Evolutionary conservation across 2,113 vertebrate genomes (phyloP).

Genomic region (Asarcornis scutulata): DNA sequence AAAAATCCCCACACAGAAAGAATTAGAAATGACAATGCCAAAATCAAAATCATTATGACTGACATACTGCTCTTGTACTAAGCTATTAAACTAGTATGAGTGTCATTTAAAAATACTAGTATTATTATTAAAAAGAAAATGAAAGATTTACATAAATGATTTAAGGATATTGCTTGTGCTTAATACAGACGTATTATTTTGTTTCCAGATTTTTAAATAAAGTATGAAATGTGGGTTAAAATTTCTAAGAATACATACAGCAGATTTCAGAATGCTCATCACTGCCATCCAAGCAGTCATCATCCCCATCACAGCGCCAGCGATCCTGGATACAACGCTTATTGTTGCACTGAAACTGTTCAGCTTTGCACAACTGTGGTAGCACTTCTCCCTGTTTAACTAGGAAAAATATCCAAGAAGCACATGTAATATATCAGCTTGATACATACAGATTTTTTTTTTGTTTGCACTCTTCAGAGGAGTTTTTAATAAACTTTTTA

Average conservation of each 20-base stretch:
- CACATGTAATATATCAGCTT: neutral
- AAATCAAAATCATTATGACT: neutral
- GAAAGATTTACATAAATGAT: neutral
- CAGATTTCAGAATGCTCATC: slow-evolving; percentile 89
- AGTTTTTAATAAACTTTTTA: neutral
- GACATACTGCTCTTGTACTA: neutral
- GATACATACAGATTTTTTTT: neutral
- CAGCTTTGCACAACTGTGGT: slow-evolving; percentile 82
- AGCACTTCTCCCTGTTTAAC: slow-evolving; percentile 77
- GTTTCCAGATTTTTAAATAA: rapidly evolving
- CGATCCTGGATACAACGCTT: slow-evolving; percentile 87
- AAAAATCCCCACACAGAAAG: neutral
- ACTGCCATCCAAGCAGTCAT: slow-evolving; percentile 94
- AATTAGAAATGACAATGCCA: neutral
- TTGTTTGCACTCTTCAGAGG: neutral
- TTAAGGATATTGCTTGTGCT: neutral
- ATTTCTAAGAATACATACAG: slow-evolving; percentile 77
- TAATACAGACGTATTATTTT: neutral
- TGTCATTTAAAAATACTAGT: neutral
- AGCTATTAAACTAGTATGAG: rapidly evolving
- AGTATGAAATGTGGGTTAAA: rapidly evolving
- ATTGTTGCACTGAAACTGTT: slow-evolving; percentile 93
- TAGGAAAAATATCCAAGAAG: slow-evolving; percentile 27
- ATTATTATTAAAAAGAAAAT: rapidly evolving
- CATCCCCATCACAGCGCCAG: slow-evolving; percentile 96